A percentile compares a stretch with the other conserved stretches of the same genome.
phyloP scores from a whole-genome alignment of 2,888 invertebrate genomes.

The Clanis bilineata region DNA sequence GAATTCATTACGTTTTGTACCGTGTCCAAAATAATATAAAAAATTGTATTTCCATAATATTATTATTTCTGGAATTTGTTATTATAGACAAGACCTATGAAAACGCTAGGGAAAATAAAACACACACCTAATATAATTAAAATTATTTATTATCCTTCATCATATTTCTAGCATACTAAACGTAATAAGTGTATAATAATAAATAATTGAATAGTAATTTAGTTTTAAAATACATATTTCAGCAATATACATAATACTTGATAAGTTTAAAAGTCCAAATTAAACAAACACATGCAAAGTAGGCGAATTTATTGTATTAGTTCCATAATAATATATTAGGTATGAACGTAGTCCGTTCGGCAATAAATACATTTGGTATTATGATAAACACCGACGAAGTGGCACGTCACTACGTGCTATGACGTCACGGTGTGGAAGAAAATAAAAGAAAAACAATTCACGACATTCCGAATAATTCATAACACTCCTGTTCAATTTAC shows the following conservation, averaged over 20 bases:
- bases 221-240: slow-evolving; percentile 74
- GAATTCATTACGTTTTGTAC: too few species aligned
- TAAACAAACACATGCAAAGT: slow-evolving; percentile 74
- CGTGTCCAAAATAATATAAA: too few species aligned
- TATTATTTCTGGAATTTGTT: too few species aligned
- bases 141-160: slow-evolving; percentile 84
- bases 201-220: slow-evolving; percentile 83
- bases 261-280: slow-evolving; percentile 64
- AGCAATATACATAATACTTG: slow-evolving; percentile 77
- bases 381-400: slow-evolving; percentile 28
- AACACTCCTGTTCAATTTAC: slow-evolving; percentile 63
- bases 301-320: slow-evolving; percentile 78
- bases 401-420: neutral
- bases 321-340: slow-evolving; percentile 60
- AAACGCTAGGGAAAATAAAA: slow-evolving; percentile 48
- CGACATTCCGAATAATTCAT: slow-evolving; percentile 63
- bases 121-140: slow-evolving; percentile 80
- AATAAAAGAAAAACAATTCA: slow-evolving; percentile 41
- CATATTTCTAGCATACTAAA: slow-evolving; percentile 84
- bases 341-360: slow-evolving; percentile 55
- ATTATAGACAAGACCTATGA: slow-evolving; percentile 11
- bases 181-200: slow-evolving; percentile 83
- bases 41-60: too few species aligned
- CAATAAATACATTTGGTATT: slow-evolving; percentile 44
- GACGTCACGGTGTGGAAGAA: neutral